Evolutionary conservation across 2,113 vertebrate genomes (phyloP).

Genomic region (Pelusios castaneus): DNA sequence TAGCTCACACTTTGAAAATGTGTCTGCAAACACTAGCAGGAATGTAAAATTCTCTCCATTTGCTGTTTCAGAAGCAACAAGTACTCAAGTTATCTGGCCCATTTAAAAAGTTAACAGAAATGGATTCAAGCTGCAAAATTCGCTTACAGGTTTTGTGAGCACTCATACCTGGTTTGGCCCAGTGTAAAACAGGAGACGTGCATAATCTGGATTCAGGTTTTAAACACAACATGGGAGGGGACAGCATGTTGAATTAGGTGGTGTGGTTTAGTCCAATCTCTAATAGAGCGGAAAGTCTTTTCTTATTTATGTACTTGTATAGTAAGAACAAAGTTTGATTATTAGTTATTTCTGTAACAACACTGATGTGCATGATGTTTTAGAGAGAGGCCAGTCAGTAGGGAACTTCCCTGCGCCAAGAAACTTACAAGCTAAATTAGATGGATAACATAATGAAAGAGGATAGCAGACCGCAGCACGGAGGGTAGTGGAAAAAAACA

Average conservation of each 20-base stretch:
- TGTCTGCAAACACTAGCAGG: neutral
- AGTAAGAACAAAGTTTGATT: neutral
- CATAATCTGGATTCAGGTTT: neutral
- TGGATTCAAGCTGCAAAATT: neutral
- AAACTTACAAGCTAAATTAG: neutral
- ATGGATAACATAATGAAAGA: neutral
- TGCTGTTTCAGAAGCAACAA: neutral
- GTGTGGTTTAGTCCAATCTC: neutral
- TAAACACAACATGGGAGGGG: neutral
- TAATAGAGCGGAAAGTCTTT: neutral
- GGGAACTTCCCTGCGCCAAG: neutral
- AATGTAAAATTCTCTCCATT: neutral
- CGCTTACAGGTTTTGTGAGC: neutral
- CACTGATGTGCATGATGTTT: neutral
- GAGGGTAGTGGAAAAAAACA: fast-evolving
- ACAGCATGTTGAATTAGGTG: neutral
- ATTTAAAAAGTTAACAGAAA: neutral
- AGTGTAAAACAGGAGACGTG: neutral
- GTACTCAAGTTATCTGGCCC: neutral
- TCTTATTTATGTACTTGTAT: neutral
- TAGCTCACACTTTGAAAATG: neutral
- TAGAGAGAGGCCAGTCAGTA: neutral
- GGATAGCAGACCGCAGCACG: neutral
- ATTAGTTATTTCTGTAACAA: neutral
- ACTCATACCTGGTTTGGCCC: neutral